phyloP scores from a whole-genome alignment of 1,140 invertebrate species.

The Lutraria rhynchaena region DNA sequence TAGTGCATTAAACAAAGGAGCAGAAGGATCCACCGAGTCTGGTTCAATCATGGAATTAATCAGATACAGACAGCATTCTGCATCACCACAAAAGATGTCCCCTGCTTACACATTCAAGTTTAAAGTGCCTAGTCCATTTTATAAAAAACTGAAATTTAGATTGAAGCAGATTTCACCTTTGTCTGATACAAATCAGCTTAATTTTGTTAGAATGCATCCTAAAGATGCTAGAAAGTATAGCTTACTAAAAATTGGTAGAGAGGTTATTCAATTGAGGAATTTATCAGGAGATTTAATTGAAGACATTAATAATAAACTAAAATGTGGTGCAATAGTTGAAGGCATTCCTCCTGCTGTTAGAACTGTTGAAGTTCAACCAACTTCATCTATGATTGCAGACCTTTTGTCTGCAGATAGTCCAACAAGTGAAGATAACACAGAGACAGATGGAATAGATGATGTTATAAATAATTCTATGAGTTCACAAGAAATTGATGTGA shows the following conservation, averaged over 20 bases:
- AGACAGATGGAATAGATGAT: conserved; percentile 5
- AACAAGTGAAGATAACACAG: background rate
- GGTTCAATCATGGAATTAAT: conserved; percentile 34
- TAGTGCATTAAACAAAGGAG: background rate
- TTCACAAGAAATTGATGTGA: no score
- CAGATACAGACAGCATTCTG: conserved; percentile 25
- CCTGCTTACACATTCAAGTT: conserved; percentile 75
- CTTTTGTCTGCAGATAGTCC: conserved; percentile 33
- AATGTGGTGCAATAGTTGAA: conserved; percentile 22
- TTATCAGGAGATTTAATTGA: conserved; percentile 64
- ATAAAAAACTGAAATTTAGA: conserved; percentile 73
- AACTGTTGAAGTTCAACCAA: background rate
- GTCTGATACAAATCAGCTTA: conserved; percentile 49
- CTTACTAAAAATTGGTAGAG: conserved; percentile 77
- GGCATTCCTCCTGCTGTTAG: conserved; percentile 28
- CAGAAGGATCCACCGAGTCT: background rate
- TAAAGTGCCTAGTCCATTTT: conserved; percentile 76
- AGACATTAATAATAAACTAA: conserved; percentile 43
- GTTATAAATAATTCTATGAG: background rate
- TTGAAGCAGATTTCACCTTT: conserved; percentile 30
- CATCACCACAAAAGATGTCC: conserved; percentile 19
- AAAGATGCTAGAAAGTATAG: conserved; percentile 79
- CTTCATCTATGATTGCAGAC: conserved; percentile 30
- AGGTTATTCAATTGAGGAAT: conserved; percentile 71
- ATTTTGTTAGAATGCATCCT: conserved; percentile 77